Base-by-base conservation (phyloP, 2,888 invertebrate genomes). In the Brachyptera risi region DNA sequence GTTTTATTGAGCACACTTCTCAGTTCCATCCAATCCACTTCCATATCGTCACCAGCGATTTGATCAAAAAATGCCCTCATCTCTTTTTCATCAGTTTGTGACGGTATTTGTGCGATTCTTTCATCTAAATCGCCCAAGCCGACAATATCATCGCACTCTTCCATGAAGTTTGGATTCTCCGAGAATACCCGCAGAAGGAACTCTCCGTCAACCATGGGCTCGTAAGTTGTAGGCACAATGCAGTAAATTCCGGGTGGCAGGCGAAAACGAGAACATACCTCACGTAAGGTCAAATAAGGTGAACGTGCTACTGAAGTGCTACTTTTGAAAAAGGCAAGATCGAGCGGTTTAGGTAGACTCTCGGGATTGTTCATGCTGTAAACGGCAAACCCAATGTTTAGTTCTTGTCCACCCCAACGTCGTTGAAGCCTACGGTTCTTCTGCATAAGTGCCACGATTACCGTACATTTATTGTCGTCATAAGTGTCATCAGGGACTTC, bases 371-470 rank as follows among this genome's bases (percentile, higher is more conserved):
- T 56, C 65, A 82, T 78, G 67, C 75, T 72, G 68, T 82, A 83
- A 63, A 83, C 75, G 26, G 77, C 75, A 68, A 80, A 83, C 42
- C 83, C 83, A 64, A 83, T 81, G 44, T 80, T 78, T 21, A 82
- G 72, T 60, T n/a, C n/a, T n/a, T n/a, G n/a, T 76, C 72, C 65
- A 81, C 80, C 15, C 75, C 67, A 1, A 81, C 81, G 67, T 77
- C 74, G 64, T 76, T 74, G 35, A 79, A 72, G 69, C 77, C 17
- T 42, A 1, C n/a, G n/a, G n/a, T n/a, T 79, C 50, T 71, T 63
- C 70, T 82, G 82, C 73, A 80, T 77, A 26, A 82, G 72, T n/a
- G 79, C 78, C 11, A 79, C 71, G 47, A 82, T 76, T 21, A 78
- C 71, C 11, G 79, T 79, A 68, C 79, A 80, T 54, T 73, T 72